Base-by-base conservation (phyloP, 2,797 vertebrate species). In the Pampus argenteus region DNA sequence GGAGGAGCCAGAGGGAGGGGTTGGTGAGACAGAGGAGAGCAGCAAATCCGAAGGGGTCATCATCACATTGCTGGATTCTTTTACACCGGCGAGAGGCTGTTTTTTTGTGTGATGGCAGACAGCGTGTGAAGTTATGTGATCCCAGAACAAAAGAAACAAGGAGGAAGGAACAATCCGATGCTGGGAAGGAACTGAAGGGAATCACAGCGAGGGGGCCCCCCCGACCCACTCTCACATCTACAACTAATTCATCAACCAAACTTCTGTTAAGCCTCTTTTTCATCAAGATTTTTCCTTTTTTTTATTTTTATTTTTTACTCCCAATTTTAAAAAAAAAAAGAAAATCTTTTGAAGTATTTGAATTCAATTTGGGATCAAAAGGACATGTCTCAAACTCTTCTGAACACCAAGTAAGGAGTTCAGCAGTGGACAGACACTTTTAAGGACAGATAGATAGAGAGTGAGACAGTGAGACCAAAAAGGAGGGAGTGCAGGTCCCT, bases 51-150 rank as follows among this genome's bases (percentile, higher is more conserved):
- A 89, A 90, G 83, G 93, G 93, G 93, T 94, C 93, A 83, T 91
- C 92, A 83, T 93, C 95, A 94, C 94, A 94, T 90, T 84, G 87
- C 89, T 76, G 89, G 93, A 93, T 93, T 95, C 94, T 95, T 93
- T 86, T 76, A 94, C 94, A 93, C 88, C 62, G 58, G 82, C 72
- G 81, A 92, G 89, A 81, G 88, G 93, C 79, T 61, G 83, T 69
- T 87, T 71, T 88, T 86, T 67, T 88, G 84, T 84, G 77, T 78
- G 68, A 80, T 76, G 83, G 85, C 85, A 82, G 90, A 89, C 78
- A 71, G 74, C 62, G 72, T 95, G 94, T 95, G 95, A 95, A 95
- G 95, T 95, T 95, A 96, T 95, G 94, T 93, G 88, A 94, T 81
- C 71, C 55, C 84, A 85, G 89, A 93, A 95, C 94, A 95, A 95